These are phyloP conservation scores for Hyposoter dolosus DNA, from an alignment of 2,888 invertebrate species.

Conservation along the genomic window DNA sequence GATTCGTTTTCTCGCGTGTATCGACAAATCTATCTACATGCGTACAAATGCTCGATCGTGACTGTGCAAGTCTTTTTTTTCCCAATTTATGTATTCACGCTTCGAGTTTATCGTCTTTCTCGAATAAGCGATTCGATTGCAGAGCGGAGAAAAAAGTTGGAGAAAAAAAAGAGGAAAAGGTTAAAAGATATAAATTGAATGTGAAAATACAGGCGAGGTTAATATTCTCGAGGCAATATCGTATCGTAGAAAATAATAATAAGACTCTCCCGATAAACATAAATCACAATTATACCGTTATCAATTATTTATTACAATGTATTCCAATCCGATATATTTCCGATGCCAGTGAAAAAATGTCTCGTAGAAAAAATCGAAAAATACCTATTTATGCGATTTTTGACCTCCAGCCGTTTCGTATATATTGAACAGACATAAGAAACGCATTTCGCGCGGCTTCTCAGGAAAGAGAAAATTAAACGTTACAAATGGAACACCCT, in stretches of 20 bases:
- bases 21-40: neutral
- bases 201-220: slow-evolving; percentile 37
- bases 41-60: neutral
- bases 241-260: slow-evolving; percentile 50
- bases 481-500: slow-evolving; percentile 18
- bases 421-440: no score
- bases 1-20: slow-evolving; percentile 6
- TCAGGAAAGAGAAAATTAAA: slow-evolving; percentile 11
- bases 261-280: slow-evolving; percentile 29
- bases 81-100: slow-evolving; percentile 12
- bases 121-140: slow-evolving; percentile 47
- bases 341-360: slow-evolving; percentile 5
- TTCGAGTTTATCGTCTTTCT: slow-evolving; percentile 36
- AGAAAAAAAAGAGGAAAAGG: slow-evolving; percentile 29
- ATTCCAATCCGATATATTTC: slow-evolving; percentile 20
- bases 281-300: slow-evolving; percentile 49
- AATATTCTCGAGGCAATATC: slow-evolving; percentile 52
- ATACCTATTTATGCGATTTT: neutral
- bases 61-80: neutral
- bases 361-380: slow-evolving; percentile 1
- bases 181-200: slow-evolving; percentile 39
- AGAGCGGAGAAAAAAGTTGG: slow-evolving; percentile 1
- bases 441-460: neutral
- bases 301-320: slow-evolving; percentile 39
- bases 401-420: no score